These are phyloP conservation scores for Autographa gamma DNA, from an alignment of 2,888 invertebrate species.

Conservation along the genomic window DNA sequence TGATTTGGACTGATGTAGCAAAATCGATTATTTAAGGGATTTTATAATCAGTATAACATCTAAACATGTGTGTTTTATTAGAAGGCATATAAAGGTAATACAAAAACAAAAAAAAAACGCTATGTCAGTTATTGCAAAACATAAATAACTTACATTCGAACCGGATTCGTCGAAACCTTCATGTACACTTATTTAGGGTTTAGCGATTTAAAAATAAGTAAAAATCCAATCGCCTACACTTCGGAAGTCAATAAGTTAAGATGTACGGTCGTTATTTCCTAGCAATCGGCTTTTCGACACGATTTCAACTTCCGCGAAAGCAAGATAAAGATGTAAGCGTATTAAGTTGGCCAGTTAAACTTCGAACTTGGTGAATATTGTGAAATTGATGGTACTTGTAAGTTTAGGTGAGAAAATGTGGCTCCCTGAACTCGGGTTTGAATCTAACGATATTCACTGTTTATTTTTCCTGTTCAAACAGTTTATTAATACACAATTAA, in stretches of 20 bases:
- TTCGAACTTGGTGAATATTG: slow-evolving; percentile 11
- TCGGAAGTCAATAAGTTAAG: slow-evolving; percentile 13
- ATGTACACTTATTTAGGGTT: background rate
- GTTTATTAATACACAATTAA: no score
- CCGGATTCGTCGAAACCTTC: background rate
- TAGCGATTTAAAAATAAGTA: background rate
- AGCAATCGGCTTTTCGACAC: slow-evolving; percentile 59
- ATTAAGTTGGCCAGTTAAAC: slow-evolving; percentile 1
- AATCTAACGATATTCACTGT: no score
- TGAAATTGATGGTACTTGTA: background rate
- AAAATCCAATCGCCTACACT: slow-evolving; percentile 10
- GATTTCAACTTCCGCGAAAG: slow-evolving; percentile 55
- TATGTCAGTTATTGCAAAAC: no score
- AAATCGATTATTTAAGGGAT: no score
- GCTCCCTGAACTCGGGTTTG: no score
- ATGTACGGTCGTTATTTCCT: slow-evolving; percentile 43
- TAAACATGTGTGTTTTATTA: no score
- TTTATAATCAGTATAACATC: no score
- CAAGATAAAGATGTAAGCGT: slow-evolving; percentile 38
- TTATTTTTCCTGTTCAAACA: no score
- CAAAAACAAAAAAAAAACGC: no score
- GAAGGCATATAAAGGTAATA: no score
- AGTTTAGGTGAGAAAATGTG: background rate
- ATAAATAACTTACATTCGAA: background rate
- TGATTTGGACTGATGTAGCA: no score